Evolutionary conservation across 2,113 vertebrate genomes (phyloP).

Genomic region (Zosterops japonicus): DNA sequence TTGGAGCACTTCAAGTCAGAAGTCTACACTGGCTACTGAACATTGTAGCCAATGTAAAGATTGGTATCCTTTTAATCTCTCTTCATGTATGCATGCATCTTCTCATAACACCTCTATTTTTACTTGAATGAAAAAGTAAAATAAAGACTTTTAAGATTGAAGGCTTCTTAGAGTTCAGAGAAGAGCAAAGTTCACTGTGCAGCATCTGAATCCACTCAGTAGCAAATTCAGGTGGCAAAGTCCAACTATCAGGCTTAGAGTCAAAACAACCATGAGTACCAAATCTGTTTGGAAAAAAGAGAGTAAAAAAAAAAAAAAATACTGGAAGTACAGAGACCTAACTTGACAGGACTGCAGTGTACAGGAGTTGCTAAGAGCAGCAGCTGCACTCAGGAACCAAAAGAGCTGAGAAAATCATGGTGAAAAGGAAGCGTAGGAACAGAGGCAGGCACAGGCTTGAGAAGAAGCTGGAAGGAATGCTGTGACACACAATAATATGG

Average conservation of each 20-base stretch:
- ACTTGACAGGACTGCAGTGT: neutral
- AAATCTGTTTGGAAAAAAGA: neutral
- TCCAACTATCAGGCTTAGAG: neutral
- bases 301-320: neutral
- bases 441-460: neutral
- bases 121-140: neutral
- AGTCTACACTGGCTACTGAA: neutral
- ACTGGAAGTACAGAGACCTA: neutral
- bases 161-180: neutral
- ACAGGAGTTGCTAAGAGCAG: neutral
- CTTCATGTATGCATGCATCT: neutral
- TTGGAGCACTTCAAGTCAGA: neutral
- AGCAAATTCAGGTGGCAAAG: neutral
- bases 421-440: neutral
- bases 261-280: neutral
- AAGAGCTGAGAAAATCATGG: neutral
- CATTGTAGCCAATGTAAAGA: neutral
- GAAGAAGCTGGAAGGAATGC: neutral
- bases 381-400: neutral
- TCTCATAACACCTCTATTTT: neutral
- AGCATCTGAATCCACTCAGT: neutral
- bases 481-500: accelerated
- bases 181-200: neutral
- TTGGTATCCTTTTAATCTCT: neutral
- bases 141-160: neutral